Percentiles rank a stretch among this genome's conserved stretches.
Conservation (phyloP, 2,797 vertebrate species). For the Sebastes matsubarae region DNA sequence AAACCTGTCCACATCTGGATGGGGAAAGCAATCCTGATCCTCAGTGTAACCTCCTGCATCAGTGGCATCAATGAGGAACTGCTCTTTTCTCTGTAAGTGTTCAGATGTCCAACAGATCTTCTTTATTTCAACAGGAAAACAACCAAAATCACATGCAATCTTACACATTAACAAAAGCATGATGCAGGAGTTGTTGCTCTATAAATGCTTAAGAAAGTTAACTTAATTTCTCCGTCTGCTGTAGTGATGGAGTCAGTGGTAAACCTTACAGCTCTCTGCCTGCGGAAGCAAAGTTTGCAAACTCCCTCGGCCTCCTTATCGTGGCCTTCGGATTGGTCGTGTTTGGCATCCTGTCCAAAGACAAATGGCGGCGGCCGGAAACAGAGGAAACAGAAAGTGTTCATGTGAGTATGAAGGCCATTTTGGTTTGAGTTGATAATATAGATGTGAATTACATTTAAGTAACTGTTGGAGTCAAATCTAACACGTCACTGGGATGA, state of each 20-base stretch:
- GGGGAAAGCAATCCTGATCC: constrained; percentile 19
- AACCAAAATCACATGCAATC: background rate
- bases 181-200: background rate
- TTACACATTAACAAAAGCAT: background rate
- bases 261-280: constrained; percentile 16
- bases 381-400: background rate
- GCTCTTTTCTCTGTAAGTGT: constrained; percentile 24
- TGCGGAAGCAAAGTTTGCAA: constrained; percentile 36
- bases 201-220: background rate
- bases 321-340: constrained; percentile 33
- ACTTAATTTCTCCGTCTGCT: background rate
- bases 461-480: background rate
- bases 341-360: constrained; percentile 36
- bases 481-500: background rate
- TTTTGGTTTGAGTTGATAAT: background rate
- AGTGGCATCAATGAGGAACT: constrained; percentile 48
- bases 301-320: constrained; percentile 27
- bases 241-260: background rate
- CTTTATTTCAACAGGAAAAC: background rate
- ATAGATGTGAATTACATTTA: background rate
- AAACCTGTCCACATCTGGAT: constrained; percentile 42
- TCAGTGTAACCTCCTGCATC: constrained; percentile 39
- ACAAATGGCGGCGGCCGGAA: constrained; percentile 31
- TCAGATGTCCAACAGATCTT: background rate
- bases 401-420: background rate